Percentiles rank a stretch among this genome's conserved stretches.
These are phyloP conservation scores for Botia kubotai DNA, from an alignment of 2,797 vertebrate species.

Conservation along the genomic window DNA sequence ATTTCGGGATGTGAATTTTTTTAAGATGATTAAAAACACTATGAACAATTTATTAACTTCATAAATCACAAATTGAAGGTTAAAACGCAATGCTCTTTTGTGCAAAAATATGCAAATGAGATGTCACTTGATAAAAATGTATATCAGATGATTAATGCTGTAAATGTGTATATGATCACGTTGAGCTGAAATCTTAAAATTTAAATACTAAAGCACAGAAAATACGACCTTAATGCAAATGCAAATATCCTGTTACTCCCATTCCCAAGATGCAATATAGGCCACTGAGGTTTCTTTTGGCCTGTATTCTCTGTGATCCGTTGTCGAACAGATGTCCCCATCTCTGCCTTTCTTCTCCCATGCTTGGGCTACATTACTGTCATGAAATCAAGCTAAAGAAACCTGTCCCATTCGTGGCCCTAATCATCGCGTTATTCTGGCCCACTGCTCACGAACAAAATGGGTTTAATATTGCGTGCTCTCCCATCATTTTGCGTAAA, in stretches of 20 bases:
- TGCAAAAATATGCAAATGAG: background rate
- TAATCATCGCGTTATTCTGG: slow-evolving; percentile 99
- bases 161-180: background rate
- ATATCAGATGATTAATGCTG: background rate
- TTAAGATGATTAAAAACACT: background rate
- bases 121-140: background rate
- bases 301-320: slow-evolving; percentile 80
- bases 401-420: slow-evolving; percentile 93
- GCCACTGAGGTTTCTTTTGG: slow-evolving; percentile 74
- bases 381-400: slow-evolving; percentile 94
- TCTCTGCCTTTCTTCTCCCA: slow-evolving; percentile 92
- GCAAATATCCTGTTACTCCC: slow-evolving; percentile 33
- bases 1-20: background rate
- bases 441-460: slow-evolving; percentile 97
- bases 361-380: slow-evolving; percentile 92
- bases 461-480: slow-evolving; percentile 92
- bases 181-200: background rate
- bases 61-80: background rate
- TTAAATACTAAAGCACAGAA: slow-evolving; percentile 17
- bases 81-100: background rate
- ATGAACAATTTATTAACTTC: background rate
- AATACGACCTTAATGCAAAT: slow-evolving; percentile 67
- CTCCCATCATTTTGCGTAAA: slow-evolving; percentile 85
- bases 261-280: slow-evolving; percentile 63
- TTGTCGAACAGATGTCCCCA: slow-evolving; percentile 94